Conservation (phyloP, 1,140 invertebrate genomes). For the Adelges cooleyi region DNA sequence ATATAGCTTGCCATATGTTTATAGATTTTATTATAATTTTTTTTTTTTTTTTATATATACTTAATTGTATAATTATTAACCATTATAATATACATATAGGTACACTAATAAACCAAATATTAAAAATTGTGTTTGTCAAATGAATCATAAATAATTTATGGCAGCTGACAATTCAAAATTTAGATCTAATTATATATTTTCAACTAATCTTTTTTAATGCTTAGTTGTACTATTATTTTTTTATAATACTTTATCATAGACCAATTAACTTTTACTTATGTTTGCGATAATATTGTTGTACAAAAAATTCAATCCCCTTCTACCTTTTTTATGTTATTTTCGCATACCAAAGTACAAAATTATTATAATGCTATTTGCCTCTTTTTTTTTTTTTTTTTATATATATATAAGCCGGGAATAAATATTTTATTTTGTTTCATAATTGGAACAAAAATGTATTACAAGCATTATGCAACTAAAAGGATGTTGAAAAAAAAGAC, state of each 20-base stretch:
- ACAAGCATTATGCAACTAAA: too few relatives aligned
- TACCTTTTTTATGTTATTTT: neutral
- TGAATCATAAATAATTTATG: too few relatives aligned
- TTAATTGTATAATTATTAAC: neutral
- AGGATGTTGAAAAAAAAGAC: too few relatives aligned
- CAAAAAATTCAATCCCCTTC: neutral
- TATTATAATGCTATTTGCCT: neutral
- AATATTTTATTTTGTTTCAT: too few relatives aligned
- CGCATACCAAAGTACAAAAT: constrained; percentile 7
- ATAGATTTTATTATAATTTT: too few relatives aligned
- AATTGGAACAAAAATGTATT: too few relatives aligned
- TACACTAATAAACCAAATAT: neutral
- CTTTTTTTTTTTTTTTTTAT: too few relatives aligned
- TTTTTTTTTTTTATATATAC: too few relatives aligned
- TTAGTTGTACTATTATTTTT: constrained; percentile 26
- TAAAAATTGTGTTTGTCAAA: neutral
- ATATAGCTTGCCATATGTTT: too few relatives aligned
- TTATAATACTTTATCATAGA: constrained; percentile 16
- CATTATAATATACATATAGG: neutral
- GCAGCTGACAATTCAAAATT: constrained; percentile 1
- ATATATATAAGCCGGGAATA: too few relatives aligned
- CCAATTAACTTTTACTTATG: constrained; percentile 1
- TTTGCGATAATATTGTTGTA: neutral
- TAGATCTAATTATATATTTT: constrained; percentile 23
- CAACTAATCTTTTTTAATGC: constrained; percentile 19